Evolutionary conservation across 2,113 vertebrate species (phyloP).

Genomic region (Mugil cephalus): DNA sequence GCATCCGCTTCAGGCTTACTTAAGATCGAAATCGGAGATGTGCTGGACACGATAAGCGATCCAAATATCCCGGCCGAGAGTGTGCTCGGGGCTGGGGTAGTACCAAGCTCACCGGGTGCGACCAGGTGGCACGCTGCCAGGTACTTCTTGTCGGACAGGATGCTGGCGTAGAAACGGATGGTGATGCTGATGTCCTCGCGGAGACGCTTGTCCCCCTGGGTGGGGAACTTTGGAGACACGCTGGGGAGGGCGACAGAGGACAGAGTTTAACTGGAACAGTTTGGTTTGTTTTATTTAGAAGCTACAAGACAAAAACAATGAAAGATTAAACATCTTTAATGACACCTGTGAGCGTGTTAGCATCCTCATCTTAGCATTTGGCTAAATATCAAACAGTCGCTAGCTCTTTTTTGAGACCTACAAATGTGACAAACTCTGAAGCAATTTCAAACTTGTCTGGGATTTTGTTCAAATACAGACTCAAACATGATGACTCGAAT

Average conservation of each 20-base stretch:
- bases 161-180: slow-evolving; percentile 96
- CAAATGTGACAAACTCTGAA: too few species aligned
- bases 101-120: slow-evolving; percentile 92
- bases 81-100: slow-evolving; percentile 82
- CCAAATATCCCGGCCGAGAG: slow-evolving; percentile 86
- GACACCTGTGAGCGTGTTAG: too few species aligned
- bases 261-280: too few species aligned
- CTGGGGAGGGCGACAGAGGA: slow-evolving; percentile 68
- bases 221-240: slow-evolving; percentile 92
- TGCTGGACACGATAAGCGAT: slow-evolving; percentile 89
- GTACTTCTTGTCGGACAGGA: slow-evolving; percentile 99
- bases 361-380: too few species aligned
- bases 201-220: slow-evolving; percentile 92
- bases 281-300: too few species aligned
- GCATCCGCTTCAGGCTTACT: slow-evolving; percentile 83
- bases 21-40: slow-evolving; percentile 85
- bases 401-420: too few species aligned
- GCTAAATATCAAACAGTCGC: too few species aligned
- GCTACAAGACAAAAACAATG: too few species aligned
- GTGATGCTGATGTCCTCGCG: slow-evolving; percentile 96
- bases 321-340: too few species aligned
- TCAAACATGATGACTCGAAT: too few species aligned
- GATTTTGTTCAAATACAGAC: too few species aligned
- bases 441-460: too few species aligned
- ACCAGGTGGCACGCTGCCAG: slow-evolving; percentile 95